Evolutionary conservation across 2,797 vertebrate species (phyloP), one percentile per base, ranked within the genome.

Genomic region (Hyperoplus immaculatus): DNA sequence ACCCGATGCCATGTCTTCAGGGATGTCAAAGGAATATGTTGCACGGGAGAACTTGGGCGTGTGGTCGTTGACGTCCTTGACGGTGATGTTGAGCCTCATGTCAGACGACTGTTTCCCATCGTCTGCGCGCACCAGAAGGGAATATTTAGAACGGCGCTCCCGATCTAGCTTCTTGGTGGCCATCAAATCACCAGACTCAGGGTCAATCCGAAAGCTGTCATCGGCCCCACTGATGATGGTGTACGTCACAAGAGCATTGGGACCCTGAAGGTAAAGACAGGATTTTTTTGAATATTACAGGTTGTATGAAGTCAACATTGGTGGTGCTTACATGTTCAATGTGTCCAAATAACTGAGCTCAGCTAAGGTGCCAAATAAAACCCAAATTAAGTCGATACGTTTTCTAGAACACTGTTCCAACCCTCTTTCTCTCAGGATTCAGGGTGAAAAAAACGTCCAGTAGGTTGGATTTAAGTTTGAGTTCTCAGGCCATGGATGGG

Each of bases 151-250:
- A 4, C 98, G 95, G 0, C 96, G 96, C 74, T 99, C 98, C 9
- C 98, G 92, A 92, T 99, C 98, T 90, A 99, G 92, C 60, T 96
- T 96, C 88, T 92, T 96, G 60, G 97, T 98, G 53, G 98, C 98
- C 1, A 97, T 96, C 81, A 99, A 94, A 47, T 99, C 98, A 1
- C 98, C 98, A 0, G 98, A 99, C 71, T 99, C 97, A 0, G 98
- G 98, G 89, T 99, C 98, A 0, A 99, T 94, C 6, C 97, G 96
- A 86, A 99, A 99, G 79, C 97, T 99, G 83, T 98, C 97, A 3
- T 99, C 98, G 0, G 98, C 97, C 2, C 98, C 98, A 0, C 97
- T 99, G 90, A 99, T 96, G 86, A 99, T 99, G 8, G 97, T 96
- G 84, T 99, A 99, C 0, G 98, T 99, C 74, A 99, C 97, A 0